Evolutionary conservation across 1,140 invertebrate genomes (phyloP).

Genomic region (Drosophila orena): DNA sequence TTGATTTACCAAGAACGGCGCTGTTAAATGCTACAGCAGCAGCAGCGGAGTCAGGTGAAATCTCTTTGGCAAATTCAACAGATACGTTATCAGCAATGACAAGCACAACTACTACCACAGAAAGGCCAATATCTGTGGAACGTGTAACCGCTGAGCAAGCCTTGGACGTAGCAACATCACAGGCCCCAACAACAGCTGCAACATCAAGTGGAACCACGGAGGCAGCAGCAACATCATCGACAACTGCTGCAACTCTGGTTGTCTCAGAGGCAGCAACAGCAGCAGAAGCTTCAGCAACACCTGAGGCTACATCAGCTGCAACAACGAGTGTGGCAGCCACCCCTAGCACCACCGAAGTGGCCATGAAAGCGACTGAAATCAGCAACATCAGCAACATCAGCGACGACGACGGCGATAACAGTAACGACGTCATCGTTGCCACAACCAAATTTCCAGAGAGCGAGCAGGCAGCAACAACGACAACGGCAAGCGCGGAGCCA

Average conservation of each 20-base stretch:
- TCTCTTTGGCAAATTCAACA: background rate
- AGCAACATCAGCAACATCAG: constrained; percentile 18
- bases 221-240: constrained; percentile 17
- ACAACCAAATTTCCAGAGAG: constrained; percentile 43
- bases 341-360: constrained; percentile 46
- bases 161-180: background rate
- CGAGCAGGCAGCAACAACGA: constrained; percentile 18
- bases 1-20: constrained; percentile 9
- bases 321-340: constrained; percentile 11
- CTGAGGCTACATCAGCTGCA: background rate
- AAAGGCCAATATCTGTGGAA: background rate
- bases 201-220: constrained; percentile 4
- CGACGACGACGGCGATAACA: constrained; percentile 42
- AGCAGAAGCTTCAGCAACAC: constrained; percentile 1
- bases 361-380: constrained; percentile 55
- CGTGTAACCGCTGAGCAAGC: background rate
- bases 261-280: background rate
- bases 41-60: background rate
- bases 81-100: constrained; percentile 1
- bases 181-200: constrained; percentile 10
- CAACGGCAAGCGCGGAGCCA: constrained; percentile 22
- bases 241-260: background rate
- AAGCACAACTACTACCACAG: constrained; percentile 11
- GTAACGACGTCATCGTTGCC: constrained; percentile 36
- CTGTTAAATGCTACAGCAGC: background rate